Evolutionary conservation across 2,113 vertebrate genomes (phyloP).

Genomic region (Mustela nigripes): DNA sequence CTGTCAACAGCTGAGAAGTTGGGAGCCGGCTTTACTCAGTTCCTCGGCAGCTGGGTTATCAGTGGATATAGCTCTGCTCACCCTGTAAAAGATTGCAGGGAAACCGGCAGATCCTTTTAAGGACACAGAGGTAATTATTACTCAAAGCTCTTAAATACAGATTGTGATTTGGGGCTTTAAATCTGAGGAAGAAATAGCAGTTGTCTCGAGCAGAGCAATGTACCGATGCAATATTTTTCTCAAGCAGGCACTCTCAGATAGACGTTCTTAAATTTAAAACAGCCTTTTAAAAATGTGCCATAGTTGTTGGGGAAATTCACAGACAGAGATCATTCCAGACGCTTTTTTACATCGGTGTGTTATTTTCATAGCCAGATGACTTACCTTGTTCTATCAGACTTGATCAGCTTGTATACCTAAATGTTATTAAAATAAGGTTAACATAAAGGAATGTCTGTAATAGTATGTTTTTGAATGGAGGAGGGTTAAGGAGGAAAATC

Average conservation of each 20-base stretch:
- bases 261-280: constrained; percentile 70
- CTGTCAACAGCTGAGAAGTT: constrained; percentile 94
- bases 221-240: constrained; percentile 83
- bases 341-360: neutral
- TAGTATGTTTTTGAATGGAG: constrained; percentile 21
- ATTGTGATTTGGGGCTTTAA: constrained; percentile 77
- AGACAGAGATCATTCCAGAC: constrained; percentile 37
- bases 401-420: neutral
- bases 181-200: constrained; percentile 79
- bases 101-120: constrained; percentile 87
- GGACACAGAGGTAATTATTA: constrained; percentile 85
- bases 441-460: constrained; percentile 1
- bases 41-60: constrained; percentile 93
- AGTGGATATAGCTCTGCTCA: constrained; percentile 85
- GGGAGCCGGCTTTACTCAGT: constrained; percentile 89
- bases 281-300: constrained; percentile 81
- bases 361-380: constrained; percentile 4
- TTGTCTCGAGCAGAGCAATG: constrained; percentile 77
- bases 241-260: constrained; percentile 82
- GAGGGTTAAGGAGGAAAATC: constrained; percentile 31
- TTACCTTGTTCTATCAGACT: neutral
- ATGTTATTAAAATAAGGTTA: constrained; percentile 21
- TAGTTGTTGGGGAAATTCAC: constrained; percentile 75
- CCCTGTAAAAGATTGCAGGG: constrained; percentile 78
- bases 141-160: constrained; percentile 82